Percentiles rank a stretch among this genome's conserved stretches.
These are phyloP conservation scores for Epinotia bilunana DNA, from an alignment of 2,888 invertebrate genomes.

Conservation along the genomic window DNA sequence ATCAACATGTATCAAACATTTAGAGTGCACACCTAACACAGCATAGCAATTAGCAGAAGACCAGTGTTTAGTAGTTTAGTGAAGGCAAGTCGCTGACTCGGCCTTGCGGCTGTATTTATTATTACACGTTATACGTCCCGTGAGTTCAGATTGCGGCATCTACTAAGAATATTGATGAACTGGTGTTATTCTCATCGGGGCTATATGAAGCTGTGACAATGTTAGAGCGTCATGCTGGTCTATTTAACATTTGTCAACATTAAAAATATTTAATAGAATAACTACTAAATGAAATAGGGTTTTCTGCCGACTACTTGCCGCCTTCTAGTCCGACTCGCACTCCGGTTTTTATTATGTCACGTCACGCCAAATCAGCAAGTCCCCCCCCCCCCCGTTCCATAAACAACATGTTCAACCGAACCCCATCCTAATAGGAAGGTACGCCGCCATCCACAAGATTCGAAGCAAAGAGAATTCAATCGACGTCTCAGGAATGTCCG, in stretches of 20 bases:
- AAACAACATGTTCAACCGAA: background rate
- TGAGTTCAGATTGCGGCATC: constrained; percentile 54
- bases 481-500: constrained; percentile 18
- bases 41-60: constrained; percentile 23
- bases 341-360: background rate
- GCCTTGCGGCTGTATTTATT: constrained; percentile 69
- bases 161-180: constrained; percentile 38
- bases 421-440: background rate
- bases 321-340: no score
- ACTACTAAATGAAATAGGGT: background rate
- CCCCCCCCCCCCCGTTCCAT: no score
- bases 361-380: background rate
- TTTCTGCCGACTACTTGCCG: no score
- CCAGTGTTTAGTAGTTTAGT: constrained; percentile 27
- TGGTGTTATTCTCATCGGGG: background rate
- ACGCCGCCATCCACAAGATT: background rate
- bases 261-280: background rate
- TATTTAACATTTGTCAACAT: background rate
- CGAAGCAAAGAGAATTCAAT: constrained; percentile 26
- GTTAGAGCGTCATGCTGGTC: background rate
- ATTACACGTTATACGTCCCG: constrained; percentile 65
- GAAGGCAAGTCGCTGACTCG: constrained; percentile 52
- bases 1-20: constrained; percentile 7
- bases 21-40: constrained; percentile 4
- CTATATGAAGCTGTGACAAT: background rate